Evolutionary conservation across 2,113 vertebrate species (phyloP).

Genomic region (Brienomyrus longianalis): DNA sequence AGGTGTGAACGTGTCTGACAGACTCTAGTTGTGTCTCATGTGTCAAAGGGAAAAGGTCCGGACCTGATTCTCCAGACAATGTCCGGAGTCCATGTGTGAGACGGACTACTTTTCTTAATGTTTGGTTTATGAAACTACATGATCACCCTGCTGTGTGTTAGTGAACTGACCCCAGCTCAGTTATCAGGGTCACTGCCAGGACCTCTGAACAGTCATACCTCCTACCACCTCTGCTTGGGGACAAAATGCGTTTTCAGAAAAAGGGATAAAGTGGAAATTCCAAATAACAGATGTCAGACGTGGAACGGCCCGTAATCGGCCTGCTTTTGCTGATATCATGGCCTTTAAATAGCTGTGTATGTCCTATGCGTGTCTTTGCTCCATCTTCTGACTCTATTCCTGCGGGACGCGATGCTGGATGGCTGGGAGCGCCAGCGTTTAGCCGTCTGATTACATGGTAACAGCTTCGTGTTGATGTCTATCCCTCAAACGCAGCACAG

Average conservation of each 20-base stretch:
- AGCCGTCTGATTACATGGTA: slow-evolving; percentile 27
- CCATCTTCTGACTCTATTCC: neutral
- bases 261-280: neutral
- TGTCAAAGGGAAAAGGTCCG: neutral
- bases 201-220: neutral
- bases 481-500: neutral
- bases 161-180: neutral
- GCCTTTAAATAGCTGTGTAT: neutral
- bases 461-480: slow-evolving; percentile 16
- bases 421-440: slow-evolving; percentile 7
- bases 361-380: neutral
- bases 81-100: neutral
- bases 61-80: neutral
- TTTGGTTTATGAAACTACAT: neutral
- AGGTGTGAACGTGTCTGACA: neutral
- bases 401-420: neutral
- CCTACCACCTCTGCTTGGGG: neutral
- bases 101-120: neutral
- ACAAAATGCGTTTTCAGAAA: neutral
- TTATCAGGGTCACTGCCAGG: neutral
- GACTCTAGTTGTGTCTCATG: neutral
- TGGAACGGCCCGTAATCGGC: neutral
- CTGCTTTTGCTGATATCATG: slow-evolving; percentile 2
- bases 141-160: neutral
- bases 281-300: neutral